Evolutionary conservation across 2,797 vertebrate genomes (phyloP).

Genomic region (Leptoclinus maculatus): DNA sequence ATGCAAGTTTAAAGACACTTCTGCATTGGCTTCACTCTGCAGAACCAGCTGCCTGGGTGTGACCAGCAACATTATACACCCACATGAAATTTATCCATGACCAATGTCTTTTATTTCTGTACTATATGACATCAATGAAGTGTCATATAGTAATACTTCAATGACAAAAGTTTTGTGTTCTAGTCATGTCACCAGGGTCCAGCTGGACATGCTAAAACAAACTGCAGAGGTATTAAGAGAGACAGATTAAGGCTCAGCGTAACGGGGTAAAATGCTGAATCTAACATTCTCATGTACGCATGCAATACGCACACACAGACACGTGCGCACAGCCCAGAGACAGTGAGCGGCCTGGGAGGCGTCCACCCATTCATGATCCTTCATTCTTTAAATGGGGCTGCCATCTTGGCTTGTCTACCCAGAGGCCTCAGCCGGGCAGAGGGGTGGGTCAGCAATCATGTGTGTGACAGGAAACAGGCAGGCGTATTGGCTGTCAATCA

Average conservation of each 20-base stretch:
- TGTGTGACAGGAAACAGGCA: conserved; percentile 73
- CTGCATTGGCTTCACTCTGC: too few species aligned
- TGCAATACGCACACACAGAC: neutral
- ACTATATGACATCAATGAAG: neutral
- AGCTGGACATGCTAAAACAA: conserved; percentile 32
- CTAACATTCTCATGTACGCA: neutral
- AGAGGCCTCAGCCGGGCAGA: conserved; percentile 50
- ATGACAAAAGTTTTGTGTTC: conserved; percentile 1
- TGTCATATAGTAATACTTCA: neutral
- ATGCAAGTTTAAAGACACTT: too few species aligned
- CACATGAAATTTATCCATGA: neutral
- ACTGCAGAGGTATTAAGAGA: conserved; percentile 30
- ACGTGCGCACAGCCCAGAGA: neutral
- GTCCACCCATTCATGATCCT: conserved; percentile 54
- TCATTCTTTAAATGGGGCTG: conserved; percentile 63
- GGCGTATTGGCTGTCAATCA: conserved; percentile 72
- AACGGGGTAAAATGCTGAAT: conserved; percentile 23
- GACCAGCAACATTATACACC: neutral
- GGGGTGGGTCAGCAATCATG: conserved; percentile 70
- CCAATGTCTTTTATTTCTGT: neutral
- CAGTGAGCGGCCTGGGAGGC: conserved; percentile 26
- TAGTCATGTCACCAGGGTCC: conserved; percentile 15
- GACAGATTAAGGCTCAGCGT: conserved; percentile 47
- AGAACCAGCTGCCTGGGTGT: neutral
- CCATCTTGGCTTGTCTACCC: conserved; percentile 62